A percentile compares a stretch with the other conserved stretches of the same genome.
Evolutionary conservation across 2,888 invertebrate genomes (phyloP).

Genomic region (Macrophya annulata): DNA sequence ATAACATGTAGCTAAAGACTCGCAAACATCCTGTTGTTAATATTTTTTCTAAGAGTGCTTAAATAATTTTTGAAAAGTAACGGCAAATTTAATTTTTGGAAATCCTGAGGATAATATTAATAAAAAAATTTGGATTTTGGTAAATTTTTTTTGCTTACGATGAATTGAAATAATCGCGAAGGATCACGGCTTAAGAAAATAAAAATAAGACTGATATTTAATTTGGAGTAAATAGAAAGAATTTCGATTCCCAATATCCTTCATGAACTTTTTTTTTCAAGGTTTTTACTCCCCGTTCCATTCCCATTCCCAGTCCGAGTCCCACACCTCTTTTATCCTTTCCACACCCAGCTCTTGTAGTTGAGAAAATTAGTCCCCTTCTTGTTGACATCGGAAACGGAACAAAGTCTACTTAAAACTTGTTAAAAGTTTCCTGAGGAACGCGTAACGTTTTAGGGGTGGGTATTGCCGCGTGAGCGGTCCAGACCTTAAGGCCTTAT

Average conservation of each 20-base stretch:
- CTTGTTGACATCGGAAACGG: constrained; percentile 44
- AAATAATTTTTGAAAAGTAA: too few species aligned
- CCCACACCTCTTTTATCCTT: neutral
- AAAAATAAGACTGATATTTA: neutral
- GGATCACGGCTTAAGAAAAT: neutral
- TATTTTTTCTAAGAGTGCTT: too few species aligned
- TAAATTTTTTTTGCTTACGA: too few species aligned
- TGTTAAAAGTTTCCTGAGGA: constrained; percentile 20
- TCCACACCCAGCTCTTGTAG: neutral
- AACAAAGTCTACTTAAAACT: constrained; percentile 39
- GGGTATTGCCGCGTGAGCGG: neutral
- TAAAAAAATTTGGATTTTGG: too few species aligned
- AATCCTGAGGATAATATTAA: too few species aligned
- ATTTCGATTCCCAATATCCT: neutral
- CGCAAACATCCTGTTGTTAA: too few species aligned
- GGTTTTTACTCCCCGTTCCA: neutral
- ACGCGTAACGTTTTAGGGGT: neutral
- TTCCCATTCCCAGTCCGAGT: neutral
- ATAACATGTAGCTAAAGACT: too few species aligned
- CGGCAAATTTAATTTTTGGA: too few species aligned
- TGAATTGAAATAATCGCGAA: too few species aligned
- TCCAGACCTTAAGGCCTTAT: neutral
- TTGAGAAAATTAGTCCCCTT: constrained; percentile 4
- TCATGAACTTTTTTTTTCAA: neutral
- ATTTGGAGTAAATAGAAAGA: neutral